Percentiles rank a stretch among this genome's conserved stretches.
Evolutionary conservation across 2,888 invertebrate species (phyloP).

Genomic region (Seladonia tumulorum): DNA sequence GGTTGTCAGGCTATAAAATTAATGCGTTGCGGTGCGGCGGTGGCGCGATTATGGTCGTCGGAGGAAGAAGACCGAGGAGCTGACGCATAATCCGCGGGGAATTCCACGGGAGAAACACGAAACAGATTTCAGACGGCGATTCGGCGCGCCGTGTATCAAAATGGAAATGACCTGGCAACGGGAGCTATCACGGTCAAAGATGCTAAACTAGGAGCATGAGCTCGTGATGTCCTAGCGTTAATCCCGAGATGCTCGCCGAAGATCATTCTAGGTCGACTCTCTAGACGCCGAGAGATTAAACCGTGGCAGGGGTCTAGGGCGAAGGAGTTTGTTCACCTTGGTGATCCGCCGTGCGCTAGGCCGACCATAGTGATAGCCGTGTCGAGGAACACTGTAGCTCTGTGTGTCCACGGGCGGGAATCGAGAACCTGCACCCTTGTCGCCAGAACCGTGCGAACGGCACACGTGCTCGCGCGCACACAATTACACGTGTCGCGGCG

Average conservation of each 20-base stretch:
- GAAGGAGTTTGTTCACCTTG: conserved; percentile 67
- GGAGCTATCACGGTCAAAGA: background rate
- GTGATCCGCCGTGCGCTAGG: conserved; percentile 40
- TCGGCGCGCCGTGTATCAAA: background rate
- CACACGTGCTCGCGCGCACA: conserved; percentile 48
- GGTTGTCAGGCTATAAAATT: background rate
- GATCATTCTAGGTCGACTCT: conserved; percentile 35
- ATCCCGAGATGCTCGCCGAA: conserved; percentile 16
- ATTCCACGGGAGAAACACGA: conserved; percentile 5
- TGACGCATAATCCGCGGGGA: conserved; percentile 11
- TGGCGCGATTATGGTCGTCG: conserved; percentile 6
- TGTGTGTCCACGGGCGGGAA: background rate
- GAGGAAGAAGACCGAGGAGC: background rate
- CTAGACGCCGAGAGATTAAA: conserved; percentile 41
- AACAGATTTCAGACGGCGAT: conserved; percentile 6
- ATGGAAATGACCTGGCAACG: background rate
- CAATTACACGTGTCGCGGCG: conserved; percentile 19
- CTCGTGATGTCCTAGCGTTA: background rate
- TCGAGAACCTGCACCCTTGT: conserved; percentile 26
- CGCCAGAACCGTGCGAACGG: conserved; percentile 49
- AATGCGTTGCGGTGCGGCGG: background rate
- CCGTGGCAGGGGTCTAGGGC: conserved; percentile 12
- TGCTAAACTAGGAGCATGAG: background rate
- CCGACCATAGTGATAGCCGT: conserved; percentile 25
- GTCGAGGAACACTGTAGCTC: background rate